phyloP scores from a whole-genome alignment of 30 jellyfish, hydroid and myxozoan genomes.

The Phacellophora camtschatica region DNA sequence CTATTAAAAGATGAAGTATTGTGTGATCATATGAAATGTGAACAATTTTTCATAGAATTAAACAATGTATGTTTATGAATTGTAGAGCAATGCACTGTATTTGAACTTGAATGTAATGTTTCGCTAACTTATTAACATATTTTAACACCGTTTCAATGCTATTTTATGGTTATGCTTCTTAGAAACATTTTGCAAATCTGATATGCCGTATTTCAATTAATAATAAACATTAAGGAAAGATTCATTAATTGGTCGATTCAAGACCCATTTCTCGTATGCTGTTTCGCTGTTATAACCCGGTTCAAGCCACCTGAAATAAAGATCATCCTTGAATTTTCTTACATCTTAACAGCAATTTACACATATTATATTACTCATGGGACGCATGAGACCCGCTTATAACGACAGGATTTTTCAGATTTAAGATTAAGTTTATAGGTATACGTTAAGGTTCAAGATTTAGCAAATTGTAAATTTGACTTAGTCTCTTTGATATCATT shows the following conservation, averaged over 20 bases:
- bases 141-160: too few relatives aligned
- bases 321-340: neutral
- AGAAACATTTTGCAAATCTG: too few relatives aligned
- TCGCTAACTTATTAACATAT: too few relatives aligned
- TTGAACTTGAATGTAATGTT: too few relatives aligned
- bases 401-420: neutral
- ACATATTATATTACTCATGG: neutral
- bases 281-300: neutral
- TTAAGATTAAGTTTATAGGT: neutral
- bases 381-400: neutral
- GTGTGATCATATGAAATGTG: too few relatives aligned
- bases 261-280: conserved; percentile 39
- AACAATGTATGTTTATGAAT: too few relatives aligned
- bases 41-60: too few relatives aligned
- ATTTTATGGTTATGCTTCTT: too few relatives aligned
- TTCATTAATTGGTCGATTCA: conserved; percentile 51
- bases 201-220: too few relatives aligned
- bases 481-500: neutral
- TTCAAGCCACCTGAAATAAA: conserved; percentile 26
- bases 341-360: neutral
- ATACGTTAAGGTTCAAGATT: neutral
- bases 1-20: too few relatives aligned
- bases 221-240: too few relatives aligned
- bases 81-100: too few relatives aligned
- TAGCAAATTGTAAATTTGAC: neutral